Evolutionary conservation across 2,113 vertebrate species (phyloP).

Genomic region (Megaleporinus macrocephalus): DNA sequence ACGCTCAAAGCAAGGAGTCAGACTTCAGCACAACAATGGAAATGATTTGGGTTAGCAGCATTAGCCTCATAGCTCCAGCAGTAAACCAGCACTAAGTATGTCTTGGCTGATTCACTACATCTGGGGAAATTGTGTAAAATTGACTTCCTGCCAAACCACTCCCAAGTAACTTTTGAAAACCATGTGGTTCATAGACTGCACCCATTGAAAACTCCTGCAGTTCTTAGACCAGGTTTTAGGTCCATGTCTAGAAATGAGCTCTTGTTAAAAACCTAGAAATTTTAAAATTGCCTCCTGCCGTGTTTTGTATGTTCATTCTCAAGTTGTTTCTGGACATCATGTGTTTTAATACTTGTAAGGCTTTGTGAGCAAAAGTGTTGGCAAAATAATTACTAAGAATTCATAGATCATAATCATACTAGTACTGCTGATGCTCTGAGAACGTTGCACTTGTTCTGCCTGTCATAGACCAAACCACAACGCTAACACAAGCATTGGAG

Average conservation of each 20-base stretch:
- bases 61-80: too few relatives aligned
- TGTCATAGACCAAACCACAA: too few relatives aligned
- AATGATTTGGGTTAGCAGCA: too few relatives aligned
- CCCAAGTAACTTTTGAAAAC: background rate
- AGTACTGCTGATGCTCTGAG: background rate
- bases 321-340: background rate
- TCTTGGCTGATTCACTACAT: too few relatives aligned
- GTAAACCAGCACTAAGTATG: too few relatives aligned
- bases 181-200: too few relatives aligned
- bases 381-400: too few relatives aligned
- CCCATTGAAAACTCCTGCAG: background rate
- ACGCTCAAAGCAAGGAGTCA: too few relatives aligned
- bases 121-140: too few relatives aligned
- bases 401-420: background rate
- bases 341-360: background rate
- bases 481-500: background rate
- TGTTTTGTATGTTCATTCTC: background rate
- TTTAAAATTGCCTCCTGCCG: background rate
- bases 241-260: background rate
- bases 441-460: constrained; percentile 5
- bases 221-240: background rate
- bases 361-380: background rate
- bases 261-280: background rate
- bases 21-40: too few relatives aligned
- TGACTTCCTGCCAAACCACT: too few relatives aligned